Percentiles rank a stretch among this genome's conserved stretches.
Conservation (phyloP, 2,888 invertebrate species). For the Papilio protenor region DNA sequence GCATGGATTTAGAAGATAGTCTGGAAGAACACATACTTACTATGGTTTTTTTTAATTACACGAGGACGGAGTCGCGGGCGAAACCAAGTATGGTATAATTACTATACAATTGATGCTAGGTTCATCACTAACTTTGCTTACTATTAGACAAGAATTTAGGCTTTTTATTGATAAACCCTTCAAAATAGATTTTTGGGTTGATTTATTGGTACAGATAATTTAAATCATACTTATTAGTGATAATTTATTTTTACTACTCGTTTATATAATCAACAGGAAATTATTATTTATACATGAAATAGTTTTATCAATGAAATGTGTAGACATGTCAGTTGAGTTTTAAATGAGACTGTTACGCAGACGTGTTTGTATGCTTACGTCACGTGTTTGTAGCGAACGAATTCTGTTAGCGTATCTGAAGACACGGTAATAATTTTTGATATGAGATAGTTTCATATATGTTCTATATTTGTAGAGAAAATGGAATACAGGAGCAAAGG, state of each 20-base stretch:
- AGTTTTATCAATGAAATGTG: constrained; percentile 26
- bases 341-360: constrained; percentile 14
- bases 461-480: background rate
- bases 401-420: constrained; percentile 24
- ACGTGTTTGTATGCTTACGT: constrained; percentile 11
- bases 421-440: constrained; percentile 24
- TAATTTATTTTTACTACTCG: background rate
- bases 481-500: background rate
- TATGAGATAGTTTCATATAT: constrained; percentile 10
- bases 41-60: no score
- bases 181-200: no score
- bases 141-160: no score
- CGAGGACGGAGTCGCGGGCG: no score
- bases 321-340: constrained; percentile 10
- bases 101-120: no score
- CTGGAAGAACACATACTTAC: no score
- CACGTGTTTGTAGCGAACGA: constrained; percentile 28
- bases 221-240: no score
- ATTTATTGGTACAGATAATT: no score
- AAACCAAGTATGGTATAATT: background rate
- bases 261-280: background rate
- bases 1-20: no score
- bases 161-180: no score
- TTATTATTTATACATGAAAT: background rate
- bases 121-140: no score